phyloP scores from a whole-genome alignment of 2,888 invertebrate genomes.

The Rhaphigaster nebulosa region DNA sequence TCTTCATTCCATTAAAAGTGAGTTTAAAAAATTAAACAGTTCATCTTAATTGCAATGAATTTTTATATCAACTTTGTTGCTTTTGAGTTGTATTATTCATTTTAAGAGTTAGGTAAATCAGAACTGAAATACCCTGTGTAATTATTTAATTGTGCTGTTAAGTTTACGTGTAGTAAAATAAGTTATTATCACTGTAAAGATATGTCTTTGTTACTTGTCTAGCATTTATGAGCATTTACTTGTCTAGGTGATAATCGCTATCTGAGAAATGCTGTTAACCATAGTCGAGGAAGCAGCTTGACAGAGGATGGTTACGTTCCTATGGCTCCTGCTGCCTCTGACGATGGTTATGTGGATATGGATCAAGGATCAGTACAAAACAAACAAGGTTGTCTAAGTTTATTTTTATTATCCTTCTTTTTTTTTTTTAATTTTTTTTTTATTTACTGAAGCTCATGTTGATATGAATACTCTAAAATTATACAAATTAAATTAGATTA shows the following conservation, averaged over 20 bases:
- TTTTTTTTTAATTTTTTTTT: neutral
- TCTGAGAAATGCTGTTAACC: slow-evolving; percentile 66
- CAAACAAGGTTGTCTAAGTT: slow-evolving; percentile 57
- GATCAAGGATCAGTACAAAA: slow-evolving; percentile 69
- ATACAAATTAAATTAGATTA: neutral
- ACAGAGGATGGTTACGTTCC: slow-evolving; percentile 77
- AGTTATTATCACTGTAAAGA: neutral
- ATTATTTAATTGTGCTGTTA: too few relatives aligned
- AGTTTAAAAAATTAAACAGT: too few relatives aligned
- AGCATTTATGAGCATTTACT: neutral
- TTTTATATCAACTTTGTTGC: too few relatives aligned
- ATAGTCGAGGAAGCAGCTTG: slow-evolving; percentile 77
- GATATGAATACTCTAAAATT: neutral
- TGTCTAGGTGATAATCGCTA: slow-evolving; percentile 22
- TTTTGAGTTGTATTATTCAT: too few relatives aligned
- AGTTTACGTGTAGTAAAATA: too few relatives aligned
- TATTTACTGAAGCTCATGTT: neutral
- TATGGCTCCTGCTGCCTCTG: slow-evolving; percentile 75
- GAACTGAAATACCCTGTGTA: too few relatives aligned
- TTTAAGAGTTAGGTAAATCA: too few relatives aligned
- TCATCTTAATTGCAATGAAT: too few relatives aligned
- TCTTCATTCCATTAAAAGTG: too few relatives aligned
- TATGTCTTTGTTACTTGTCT: neutral
- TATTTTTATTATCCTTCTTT: neutral
- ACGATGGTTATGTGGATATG: slow-evolving; percentile 77